Percentiles rank a stretch among this genome's conserved stretches.
Conservation (phyloP, 1,140 invertebrate species). For the Drosophila lowei region DNA sequence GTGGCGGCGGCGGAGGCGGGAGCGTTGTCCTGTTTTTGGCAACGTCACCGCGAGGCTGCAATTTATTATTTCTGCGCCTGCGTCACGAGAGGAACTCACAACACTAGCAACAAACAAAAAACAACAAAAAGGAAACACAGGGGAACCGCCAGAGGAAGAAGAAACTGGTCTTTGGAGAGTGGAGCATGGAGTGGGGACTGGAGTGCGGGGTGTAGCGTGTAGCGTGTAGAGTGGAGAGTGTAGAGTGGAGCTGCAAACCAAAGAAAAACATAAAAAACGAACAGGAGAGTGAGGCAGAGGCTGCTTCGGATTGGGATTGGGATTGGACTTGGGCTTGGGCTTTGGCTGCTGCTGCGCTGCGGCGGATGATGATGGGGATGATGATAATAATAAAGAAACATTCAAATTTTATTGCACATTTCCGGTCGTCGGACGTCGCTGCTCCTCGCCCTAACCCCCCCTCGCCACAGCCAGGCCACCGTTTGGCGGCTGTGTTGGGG, state of each 20-base stretch:
- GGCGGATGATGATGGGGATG: conserved; percentile 73
- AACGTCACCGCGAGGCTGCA: conserved; percentile 72
- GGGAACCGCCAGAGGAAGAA: conserved; percentile 5
- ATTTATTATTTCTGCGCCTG: conserved; percentile 71
- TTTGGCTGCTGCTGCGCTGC: conserved; percentile 48
- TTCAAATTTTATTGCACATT: conserved; percentile 83
- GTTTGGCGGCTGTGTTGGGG: conserved; percentile 39
- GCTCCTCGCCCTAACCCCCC: no score
- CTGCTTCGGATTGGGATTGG: conserved; percentile 35
- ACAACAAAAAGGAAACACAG: conserved; percentile 16
- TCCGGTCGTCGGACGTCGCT: conserved; percentile 63
- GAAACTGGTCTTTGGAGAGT: conserved; percentile 33
- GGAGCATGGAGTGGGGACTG: conserved; percentile 19
- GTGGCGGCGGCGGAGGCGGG: conserved; percentile 10
- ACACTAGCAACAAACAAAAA: conserved; percentile 9
- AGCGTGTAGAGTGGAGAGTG: not conserved
- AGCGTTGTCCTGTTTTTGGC: conserved; percentile 76
- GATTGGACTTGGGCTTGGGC: conserved; percentile 36
- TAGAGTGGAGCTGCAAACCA: conserved; percentile 16
- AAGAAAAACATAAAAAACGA: conserved; percentile 48
- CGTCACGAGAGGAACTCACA: conserved; percentile 57
- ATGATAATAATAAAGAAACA: conserved; percentile 82
- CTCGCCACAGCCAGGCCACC: no score
- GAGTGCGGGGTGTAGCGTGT: not conserved
- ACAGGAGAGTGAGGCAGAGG: conserved; percentile 31